Evolutionary conservation across 2,113 vertebrate species (phyloP), one percentile per base, ranked within the genome.

Genomic region (Prunella fulvescens): DNA sequence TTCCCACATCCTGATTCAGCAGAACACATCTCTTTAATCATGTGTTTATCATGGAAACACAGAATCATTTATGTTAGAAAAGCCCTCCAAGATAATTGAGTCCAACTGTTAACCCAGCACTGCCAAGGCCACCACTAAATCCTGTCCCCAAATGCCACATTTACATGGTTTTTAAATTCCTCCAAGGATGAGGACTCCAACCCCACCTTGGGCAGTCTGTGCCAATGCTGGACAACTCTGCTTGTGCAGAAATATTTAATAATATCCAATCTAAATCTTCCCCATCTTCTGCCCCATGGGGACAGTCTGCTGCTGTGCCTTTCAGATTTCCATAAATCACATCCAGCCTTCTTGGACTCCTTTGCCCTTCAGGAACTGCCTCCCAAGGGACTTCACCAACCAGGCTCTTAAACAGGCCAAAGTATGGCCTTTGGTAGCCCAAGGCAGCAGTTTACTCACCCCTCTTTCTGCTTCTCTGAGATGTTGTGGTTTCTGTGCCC

Each of bases 271-370:
- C 18, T 37, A 42, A 60, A 26, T 66, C 22, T 62, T 50, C 31
- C 25, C 26, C 48, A 5, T 35, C 19, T 35, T 24, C 20, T 48
- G 4, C 31, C 61, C 23, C 0, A 0, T 31, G 35, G 19, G 40
- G 35, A n/a, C 70, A 42, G 5, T 14, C 13, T 57, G 44, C 25
- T 42, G 44, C 20, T 31, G 20, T n/a, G 22, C 31, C 25, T 24
- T 26, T 35, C 44, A 33, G 11, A 50, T 37, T 58, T 11, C 31
- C 7, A 2, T 12, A 50, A 11, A 77, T 13, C 62, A 26, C 0
- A 0, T 20, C 40, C 50, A 48, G 24, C 6, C 28, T 62, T 53
- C 22, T 19, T 0, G 0, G 37, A 47, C 11, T 28, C n/a, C 8
- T 53, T 45, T 54, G 8, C 10, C 19, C 39, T 53, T 28, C 64